These are phyloP conservation scores for Glaucomys volans DNA, from an alignment of 2,113 vertebrate genomes.

Conservation along the genomic window DNA sequence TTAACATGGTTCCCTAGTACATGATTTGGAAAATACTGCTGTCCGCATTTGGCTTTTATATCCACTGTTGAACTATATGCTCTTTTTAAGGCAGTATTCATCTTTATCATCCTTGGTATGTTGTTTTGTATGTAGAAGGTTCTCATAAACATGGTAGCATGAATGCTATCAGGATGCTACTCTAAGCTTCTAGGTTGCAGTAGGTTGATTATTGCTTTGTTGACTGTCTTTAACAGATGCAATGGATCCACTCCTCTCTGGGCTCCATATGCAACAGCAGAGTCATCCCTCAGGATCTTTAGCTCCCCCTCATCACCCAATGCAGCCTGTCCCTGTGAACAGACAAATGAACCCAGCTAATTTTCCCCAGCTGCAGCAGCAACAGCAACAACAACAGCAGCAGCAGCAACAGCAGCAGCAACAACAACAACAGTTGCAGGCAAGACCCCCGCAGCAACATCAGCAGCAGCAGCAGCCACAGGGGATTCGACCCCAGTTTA, in stretches of 20 bases:
- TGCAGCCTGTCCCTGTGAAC: slow-evolving; percentile 93
- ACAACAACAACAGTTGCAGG: slow-evolving; percentile 91
- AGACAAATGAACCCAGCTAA: slow-evolving; percentile 94
- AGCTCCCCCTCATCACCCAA: slow-evolving; percentile 94
- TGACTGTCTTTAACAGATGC: slow-evolving; percentile 88
- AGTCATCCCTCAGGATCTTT: slow-evolving; percentile 92
- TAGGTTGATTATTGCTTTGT: slow-evolving; percentile 72
- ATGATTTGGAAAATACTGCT: slow-evolving; percentile 42
- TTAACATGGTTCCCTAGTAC: slow-evolving; percentile 42
- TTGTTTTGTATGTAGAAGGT: slow-evolving; percentile 27
- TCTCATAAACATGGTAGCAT: not conserved
- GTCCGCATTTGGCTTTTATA: not conserved
- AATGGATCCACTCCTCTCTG: slow-evolving; percentile 95
- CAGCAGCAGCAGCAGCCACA: slow-evolving; percentile 93
- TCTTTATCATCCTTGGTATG: slow-evolving; percentile 3
- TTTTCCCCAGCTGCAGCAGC: slow-evolving; percentile 94
- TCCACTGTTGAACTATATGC: not conserved
- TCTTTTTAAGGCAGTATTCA: slow-evolving; percentile 32
- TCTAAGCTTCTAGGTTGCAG: slow-evolving; percentile 1
- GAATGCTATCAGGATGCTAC: not conserved
- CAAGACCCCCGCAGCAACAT: slow-evolving; percentile 91
- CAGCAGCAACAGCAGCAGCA: slow-evolving; percentile 85
- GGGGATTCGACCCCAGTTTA: slow-evolving; percentile 94
- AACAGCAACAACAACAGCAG: slow-evolving; percentile 87
- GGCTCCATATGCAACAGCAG: slow-evolving; percentile 91